Evolutionary conservation across 2,113 vertebrate genomes (phyloP).

Genomic region (Rhinolophus ferrumequinum): DNA sequence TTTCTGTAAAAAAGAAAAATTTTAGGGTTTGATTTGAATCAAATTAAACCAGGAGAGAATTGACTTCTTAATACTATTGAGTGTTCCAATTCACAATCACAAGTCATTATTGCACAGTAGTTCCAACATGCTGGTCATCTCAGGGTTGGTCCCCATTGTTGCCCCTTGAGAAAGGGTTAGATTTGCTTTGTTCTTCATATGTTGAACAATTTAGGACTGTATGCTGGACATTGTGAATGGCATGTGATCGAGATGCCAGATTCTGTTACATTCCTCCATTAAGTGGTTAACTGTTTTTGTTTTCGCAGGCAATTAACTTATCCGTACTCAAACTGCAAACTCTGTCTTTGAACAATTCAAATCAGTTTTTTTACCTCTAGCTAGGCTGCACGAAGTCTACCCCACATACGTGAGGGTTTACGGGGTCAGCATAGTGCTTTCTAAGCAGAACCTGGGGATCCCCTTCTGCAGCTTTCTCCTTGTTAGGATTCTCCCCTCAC

Average conservation of each 20-base stretch:
- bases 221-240: neutral
- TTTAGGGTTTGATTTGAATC: neutral
- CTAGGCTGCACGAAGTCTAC: neutral
- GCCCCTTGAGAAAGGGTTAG: neutral
- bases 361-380: neutral
- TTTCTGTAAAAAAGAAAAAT: neutral
- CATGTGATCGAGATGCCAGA: neutral
- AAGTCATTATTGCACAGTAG: neutral
- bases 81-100: neutral
- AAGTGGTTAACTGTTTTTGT: neutral
- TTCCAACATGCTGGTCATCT: neutral
- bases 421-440: neutral
- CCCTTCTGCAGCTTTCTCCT: neutral
- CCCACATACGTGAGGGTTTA: neutral
- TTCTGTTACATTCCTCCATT: neutral
- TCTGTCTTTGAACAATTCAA: neutral
- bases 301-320: neutral
- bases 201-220: neutral
- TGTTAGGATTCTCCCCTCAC: neutral
- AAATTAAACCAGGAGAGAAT: neutral
- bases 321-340: neutral
- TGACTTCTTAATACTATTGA: neutral
- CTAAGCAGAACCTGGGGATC: neutral
- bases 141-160: neutral
- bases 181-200: neutral